These are phyloP conservation scores for Eupelmus urozonus DNA, from an alignment of 2,888 invertebrate genomes.

Conservation along the genomic window DNA sequence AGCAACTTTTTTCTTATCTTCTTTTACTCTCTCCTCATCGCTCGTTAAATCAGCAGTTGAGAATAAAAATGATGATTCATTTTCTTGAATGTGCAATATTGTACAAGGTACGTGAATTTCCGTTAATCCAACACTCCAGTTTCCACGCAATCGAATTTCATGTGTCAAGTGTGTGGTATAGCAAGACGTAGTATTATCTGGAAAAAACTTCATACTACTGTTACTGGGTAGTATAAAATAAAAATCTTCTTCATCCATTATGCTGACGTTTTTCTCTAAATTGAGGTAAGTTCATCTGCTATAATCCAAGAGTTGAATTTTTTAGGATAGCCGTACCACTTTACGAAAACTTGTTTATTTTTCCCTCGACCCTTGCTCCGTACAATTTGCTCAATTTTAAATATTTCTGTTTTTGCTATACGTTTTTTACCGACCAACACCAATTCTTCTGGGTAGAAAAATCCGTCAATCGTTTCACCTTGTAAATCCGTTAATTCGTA, in stretches of 20 bases:
- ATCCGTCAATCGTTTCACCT: constrained; percentile 49
- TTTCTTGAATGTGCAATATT: not conserved
- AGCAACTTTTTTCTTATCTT: not conserved
- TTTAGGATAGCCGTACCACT: not conserved
- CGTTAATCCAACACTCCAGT: constrained; percentile 19
- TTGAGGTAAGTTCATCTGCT: not conserved
- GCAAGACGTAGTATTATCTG: constrained; percentile 62
- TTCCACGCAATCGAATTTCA: constrained; percentile 14
- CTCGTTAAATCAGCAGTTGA: not conserved
- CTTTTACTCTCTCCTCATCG: not conserved
- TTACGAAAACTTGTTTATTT: constrained; percentile 1
- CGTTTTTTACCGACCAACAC: not conserved
- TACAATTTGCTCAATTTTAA: not conserved
- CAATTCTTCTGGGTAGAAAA: constrained; percentile 54
- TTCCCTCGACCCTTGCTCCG: not conserved
- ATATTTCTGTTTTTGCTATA: not conserved
- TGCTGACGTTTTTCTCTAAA: not conserved
- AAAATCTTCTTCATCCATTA: constrained; percentile 56
- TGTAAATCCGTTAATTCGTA: constrained; percentile 61
- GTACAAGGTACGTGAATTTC: constrained; percentile 35
- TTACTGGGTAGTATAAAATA: constrained; percentile 64
- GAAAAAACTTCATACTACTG: constrained; percentile 63
- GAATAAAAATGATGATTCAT: not conserved
- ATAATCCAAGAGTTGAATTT: constrained; percentile 30
- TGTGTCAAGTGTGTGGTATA: constrained; percentile 22